A percentile compares a stretch with the other conserved stretches of the same genome.
Conservation (phyloP, 2,113 vertebrate species). For the Microcebus tavaratra region DNA sequence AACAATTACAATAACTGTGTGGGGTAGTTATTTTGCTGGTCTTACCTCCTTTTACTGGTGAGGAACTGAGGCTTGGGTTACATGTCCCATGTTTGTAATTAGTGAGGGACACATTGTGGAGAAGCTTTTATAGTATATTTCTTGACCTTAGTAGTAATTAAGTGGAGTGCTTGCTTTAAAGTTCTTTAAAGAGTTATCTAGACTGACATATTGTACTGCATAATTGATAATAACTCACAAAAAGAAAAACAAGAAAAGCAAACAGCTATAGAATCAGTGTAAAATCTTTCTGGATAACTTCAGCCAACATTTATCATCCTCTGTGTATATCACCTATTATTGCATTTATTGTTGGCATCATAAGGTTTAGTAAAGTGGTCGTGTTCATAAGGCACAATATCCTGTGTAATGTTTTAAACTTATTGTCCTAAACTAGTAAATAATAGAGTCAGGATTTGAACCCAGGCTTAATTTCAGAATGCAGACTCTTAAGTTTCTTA, state of each 20-base stretch:
- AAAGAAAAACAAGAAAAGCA: background rate
- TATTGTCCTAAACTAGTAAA: background rate
- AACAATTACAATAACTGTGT: background rate
- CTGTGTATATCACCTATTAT: background rate
- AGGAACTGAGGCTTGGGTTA: background rate
- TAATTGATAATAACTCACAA: background rate
- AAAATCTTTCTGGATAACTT: background rate
- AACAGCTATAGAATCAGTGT: background rate
- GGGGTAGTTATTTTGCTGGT: background rate
- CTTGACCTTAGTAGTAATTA: background rate
- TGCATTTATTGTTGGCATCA: background rate
- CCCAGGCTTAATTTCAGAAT: background rate
- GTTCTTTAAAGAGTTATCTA: background rate
- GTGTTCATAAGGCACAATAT: background rate
- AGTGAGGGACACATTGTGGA: background rate
- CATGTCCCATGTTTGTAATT: background rate
- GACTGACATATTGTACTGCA: background rate
- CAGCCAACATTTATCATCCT: background rate
- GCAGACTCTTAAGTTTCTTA: background rate
- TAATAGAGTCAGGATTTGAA: background rate
- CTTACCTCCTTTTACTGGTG: background rate
- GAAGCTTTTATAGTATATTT: background rate
- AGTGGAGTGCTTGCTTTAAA: background rate
- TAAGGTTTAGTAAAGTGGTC: background rate
- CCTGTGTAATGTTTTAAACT: background rate